These are phyloP conservation scores for Amaurobius ferox DNA, from an alignment of 2,888 invertebrate genomes.

Conservation along the genomic window DNA sequence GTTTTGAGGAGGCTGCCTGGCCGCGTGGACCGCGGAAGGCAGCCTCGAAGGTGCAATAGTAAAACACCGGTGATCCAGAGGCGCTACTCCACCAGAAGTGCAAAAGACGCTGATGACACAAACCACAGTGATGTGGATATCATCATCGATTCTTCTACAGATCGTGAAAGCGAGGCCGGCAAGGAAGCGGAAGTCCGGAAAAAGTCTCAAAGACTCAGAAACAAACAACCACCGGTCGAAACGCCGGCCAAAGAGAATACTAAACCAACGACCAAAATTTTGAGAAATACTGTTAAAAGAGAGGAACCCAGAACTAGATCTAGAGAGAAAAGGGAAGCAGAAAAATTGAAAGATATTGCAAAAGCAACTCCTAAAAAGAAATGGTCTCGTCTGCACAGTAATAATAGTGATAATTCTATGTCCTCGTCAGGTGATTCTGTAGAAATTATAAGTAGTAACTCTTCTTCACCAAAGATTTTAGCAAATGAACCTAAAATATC, in stretches of 20 bases:
- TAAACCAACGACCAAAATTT: slow-evolving; percentile 8
- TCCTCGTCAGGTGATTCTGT: slow-evolving; percentile 41
- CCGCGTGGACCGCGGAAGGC: slow-evolving; percentile 20
- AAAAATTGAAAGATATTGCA: slow-evolving; percentile 2
- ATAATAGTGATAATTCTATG: not conserved
- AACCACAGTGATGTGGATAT: slow-evolving; percentile 31
- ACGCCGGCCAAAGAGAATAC: slow-evolving; percentile 47
- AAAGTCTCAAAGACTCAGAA: slow-evolving; percentile 60
- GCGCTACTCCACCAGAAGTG: slow-evolving; percentile 46
- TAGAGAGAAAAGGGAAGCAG: slow-evolving; percentile 11
- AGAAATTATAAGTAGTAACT: slow-evolving; percentile 32
- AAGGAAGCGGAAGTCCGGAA: slow-evolving; percentile 71
- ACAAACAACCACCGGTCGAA: slow-evolving; percentile 38
- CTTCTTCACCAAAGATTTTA: not conserved
- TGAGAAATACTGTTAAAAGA: not conserved
- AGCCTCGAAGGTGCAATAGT: not conserved
- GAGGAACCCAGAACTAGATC: slow-evolving; percentile 20
- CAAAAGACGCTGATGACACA: slow-evolving; percentile 24
- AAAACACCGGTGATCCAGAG: slow-evolving; percentile 5
- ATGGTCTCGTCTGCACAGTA: slow-evolving; percentile 23
- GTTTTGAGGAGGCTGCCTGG: slow-evolving; percentile 44
- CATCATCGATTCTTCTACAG: slow-evolving; percentile 49
- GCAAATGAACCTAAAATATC: not conserved
- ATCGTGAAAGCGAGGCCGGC: slow-evolving; percentile 62
- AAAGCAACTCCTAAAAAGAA: slow-evolving; percentile 41